phyloP scores from a whole-genome alignment of 1,140 invertebrate genomes.

The Triops cancriformis region DNA sequence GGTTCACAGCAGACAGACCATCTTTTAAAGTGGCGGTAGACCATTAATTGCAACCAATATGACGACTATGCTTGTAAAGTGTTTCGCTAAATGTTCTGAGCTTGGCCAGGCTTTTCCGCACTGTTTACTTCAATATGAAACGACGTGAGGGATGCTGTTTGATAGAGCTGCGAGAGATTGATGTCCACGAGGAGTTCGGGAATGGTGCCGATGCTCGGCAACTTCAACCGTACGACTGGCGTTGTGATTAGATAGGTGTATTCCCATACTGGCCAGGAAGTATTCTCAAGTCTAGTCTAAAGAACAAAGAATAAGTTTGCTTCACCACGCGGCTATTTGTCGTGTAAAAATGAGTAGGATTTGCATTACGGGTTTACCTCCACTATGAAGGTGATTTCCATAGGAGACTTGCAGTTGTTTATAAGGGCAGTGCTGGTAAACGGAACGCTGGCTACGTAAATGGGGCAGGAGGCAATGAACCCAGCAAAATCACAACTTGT shows the following conservation, averaged over 20 bases:
- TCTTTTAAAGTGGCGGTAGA: too few species aligned
- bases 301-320: background rate
- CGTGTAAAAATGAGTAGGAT: background rate
- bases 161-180: background rate
- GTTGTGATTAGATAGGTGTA: background rate
- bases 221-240: background rate
- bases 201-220: background rate
- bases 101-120: too few species aligned
- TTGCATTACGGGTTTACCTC: background rate
- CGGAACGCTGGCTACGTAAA: background rate
- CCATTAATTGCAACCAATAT: too few species aligned
- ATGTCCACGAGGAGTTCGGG: background rate
- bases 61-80: too few species aligned
- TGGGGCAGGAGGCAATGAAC: slow-evolving; percentile 8
- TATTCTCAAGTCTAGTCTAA: background rate
- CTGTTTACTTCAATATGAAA: background rate
- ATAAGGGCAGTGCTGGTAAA: background rate
- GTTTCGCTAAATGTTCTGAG: too few species aligned
- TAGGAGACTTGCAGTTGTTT: background rate
- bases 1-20: background rate
- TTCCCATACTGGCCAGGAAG: background rate
- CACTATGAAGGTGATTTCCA: background rate
- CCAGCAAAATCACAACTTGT: slow-evolving; percentile 1
- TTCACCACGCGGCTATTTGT: background rate
- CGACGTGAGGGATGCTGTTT: background rate